Conservation (phyloP, 2,113 vertebrate species). For the Syngnathus floridae region DNA sequence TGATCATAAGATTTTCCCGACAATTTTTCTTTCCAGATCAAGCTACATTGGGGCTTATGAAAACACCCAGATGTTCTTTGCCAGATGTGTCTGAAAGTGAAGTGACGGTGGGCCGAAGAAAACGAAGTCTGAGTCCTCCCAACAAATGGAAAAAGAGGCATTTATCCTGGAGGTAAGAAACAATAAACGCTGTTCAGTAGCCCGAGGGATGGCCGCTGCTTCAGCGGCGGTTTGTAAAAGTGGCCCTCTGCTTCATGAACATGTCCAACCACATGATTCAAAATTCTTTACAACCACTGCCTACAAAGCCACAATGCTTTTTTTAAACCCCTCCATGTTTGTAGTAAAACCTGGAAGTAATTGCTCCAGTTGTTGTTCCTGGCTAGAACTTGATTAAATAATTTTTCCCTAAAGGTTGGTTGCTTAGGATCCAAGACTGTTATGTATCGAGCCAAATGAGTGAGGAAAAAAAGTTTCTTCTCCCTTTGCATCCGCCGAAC, state of each 20-base stretch:
- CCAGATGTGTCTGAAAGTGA: conserved; percentile 72
- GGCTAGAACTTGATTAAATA: neutral
- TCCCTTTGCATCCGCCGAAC: neutral
- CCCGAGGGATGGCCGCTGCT: neutral
- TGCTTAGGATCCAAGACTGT: neutral
- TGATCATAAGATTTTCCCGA: neutral
- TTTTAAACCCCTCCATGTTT: neutral
- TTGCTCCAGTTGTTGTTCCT: neutral
- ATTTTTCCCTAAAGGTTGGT: neutral
- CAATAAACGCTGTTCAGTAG: neutral
- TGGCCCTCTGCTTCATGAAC: neutral
- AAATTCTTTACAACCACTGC: neutral
- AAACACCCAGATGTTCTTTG: conserved; percentile 90
- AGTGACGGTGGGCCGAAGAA: conserved; percentile 58
- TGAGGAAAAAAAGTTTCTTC: neutral
- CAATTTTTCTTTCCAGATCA: conserved; percentile 69
- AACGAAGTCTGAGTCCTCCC: conserved; percentile 59
- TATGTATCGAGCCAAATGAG: conserved; percentile 24
- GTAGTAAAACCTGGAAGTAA: neutral
- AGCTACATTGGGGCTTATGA: conserved; percentile 87
- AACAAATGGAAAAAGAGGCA: conserved; percentile 91
- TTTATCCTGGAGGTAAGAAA: conserved; percentile 88
- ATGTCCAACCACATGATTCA: neutral
- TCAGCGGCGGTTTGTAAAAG: neutral
- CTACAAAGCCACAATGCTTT: neutral